Conservation (phyloP, 2,113 vertebrate species). For the Falco punctatus region DNA sequence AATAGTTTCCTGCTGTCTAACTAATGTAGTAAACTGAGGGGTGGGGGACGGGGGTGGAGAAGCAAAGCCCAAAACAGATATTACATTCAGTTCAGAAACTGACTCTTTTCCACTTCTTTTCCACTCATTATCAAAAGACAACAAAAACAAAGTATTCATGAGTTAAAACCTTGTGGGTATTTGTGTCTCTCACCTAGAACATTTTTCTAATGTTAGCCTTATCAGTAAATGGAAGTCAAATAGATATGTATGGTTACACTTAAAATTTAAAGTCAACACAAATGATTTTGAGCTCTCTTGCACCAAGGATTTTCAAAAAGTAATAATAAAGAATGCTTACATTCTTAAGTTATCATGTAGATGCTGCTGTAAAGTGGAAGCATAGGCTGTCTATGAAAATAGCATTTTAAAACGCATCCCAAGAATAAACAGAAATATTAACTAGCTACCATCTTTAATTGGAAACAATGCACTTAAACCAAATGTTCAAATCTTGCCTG, state of each 20-base stretch:
- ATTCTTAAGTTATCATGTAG: not conserved
- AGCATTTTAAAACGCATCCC: accelerated
- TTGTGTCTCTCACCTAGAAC: not conserved
- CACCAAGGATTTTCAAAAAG: not conserved
- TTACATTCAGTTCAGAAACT: not conserved
- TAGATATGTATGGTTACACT: not conserved
- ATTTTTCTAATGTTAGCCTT: not conserved
- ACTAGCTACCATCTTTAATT: not conserved
- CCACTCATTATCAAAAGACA: not conserved
- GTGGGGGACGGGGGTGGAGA: too few species aligned
- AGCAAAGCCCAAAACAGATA: not conserved
- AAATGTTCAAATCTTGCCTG: not conserved
- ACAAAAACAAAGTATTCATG: not conserved
- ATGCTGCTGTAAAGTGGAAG: not conserved
- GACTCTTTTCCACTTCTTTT: not conserved
- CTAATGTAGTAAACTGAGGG: not conserved
- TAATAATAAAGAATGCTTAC: not conserved
- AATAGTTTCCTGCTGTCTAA: not conserved
- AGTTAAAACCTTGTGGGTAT: not conserved
- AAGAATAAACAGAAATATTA: not conserved
- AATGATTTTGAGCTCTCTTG: not conserved
- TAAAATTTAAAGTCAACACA: not conserved
- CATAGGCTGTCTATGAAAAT: not conserved
- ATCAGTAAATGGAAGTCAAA: not conserved
- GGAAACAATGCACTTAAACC: not conserved